phyloP scores from a whole-genome alignment of 1,140 invertebrate species.

The Tetragonula clypearis region DNA sequence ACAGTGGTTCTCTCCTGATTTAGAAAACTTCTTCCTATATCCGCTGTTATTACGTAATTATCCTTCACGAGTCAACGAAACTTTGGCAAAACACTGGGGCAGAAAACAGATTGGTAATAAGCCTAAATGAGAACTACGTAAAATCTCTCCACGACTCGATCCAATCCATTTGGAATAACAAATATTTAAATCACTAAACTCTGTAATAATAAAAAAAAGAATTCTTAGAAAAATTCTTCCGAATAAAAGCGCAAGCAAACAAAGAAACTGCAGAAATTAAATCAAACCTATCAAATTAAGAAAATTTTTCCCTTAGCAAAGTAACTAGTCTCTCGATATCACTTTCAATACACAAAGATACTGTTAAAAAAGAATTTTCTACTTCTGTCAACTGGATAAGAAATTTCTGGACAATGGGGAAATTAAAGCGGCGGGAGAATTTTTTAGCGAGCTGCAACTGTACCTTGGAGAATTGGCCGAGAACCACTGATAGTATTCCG shows the following conservation, averaged over 20 bases:
- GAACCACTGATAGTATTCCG: slow-evolving; percentile 74
- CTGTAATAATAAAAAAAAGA: neutral
- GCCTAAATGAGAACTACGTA: too few species aligned
- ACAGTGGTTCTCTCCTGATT: slow-evolving; percentile 65
- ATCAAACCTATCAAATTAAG: neutral
- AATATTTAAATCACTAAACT: neutral
- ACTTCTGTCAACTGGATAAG: neutral
- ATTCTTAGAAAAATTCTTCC: neutral
- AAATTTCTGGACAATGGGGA: neutral
- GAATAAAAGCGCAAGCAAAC: neutral
- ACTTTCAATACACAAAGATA: too few species aligned
- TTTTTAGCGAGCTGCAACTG: neutral
- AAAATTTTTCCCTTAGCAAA: too few species aligned
- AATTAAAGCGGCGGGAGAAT: neutral
- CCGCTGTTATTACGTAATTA: neutral
- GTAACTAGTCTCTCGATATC: too few species aligned
- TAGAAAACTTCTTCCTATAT: neutral
- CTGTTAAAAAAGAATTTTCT: too few species aligned
- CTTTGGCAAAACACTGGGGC: neutral
- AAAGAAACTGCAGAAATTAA: neutral
- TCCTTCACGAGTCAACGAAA: neutral
- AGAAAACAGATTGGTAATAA: too few species aligned
- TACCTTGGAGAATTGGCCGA: slow-evolving; percentile 56
- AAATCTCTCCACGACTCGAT: neutral
- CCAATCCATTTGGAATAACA: neutral